Conservation (phyloP, 1,140 invertebrate species). For the Trichoplusia ni region DNA sequence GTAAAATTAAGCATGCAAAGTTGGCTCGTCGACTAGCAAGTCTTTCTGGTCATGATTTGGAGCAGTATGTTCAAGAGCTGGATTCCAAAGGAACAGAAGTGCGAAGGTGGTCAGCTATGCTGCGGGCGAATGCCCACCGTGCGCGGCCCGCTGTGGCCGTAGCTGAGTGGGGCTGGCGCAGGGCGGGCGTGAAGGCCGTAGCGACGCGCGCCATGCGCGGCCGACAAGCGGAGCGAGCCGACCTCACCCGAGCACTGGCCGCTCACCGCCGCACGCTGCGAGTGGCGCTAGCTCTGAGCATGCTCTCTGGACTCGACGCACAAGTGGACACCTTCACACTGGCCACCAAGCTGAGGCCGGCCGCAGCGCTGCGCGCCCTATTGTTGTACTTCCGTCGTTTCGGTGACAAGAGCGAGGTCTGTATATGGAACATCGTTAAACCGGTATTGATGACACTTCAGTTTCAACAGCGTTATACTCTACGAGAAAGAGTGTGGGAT, state of each 20-base stretch:
- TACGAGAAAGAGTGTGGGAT: constrained; percentile 28
- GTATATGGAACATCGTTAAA: constrained; percentile 52
- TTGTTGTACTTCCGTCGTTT: constrained; percentile 21
- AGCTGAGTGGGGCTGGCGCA: constrained; percentile 42
- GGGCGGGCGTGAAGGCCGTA: constrained; percentile 50
- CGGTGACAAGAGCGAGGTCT: too few species aligned
- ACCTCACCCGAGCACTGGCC: background rate
- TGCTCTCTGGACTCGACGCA: background rate
- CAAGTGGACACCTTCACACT: background rate
- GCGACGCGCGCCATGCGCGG: constrained; percentile 46
- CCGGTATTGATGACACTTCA: constrained; percentile 35
- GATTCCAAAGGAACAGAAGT: constrained; percentile 1
- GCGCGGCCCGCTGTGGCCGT: constrained; percentile 44
- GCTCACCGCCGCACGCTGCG: background rate
- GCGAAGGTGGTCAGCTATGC: constrained; percentile 33
- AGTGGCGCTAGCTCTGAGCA: background rate
- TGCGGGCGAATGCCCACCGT: constrained; percentile 49
- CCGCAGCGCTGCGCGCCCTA: constrained; percentile 42
- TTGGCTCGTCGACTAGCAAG: background rate
- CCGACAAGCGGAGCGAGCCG: background rate
- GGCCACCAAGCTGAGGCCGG: constrained; percentile 37
- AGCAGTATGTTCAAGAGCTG: background rate
- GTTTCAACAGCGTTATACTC: background rate
- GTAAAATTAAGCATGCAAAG: background rate
- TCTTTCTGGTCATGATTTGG: constrained; percentile 1